Evolutionary conservation across 1,140 invertebrate species (phyloP).

Genomic region (Stenopsyche tienmushanensis): DNA sequence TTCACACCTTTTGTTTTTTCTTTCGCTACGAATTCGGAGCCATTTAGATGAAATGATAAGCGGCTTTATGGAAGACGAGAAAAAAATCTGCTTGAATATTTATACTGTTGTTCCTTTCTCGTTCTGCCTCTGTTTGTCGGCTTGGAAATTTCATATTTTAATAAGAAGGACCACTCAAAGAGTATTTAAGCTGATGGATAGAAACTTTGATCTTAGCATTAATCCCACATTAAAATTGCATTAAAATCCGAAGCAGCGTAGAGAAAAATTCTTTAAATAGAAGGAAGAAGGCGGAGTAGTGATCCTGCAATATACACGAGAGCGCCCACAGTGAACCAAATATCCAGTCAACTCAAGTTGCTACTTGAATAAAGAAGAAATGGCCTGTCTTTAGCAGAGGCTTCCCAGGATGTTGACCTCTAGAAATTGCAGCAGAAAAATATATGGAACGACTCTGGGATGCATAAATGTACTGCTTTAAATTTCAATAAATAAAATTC

Average conservation of each 20-base stretch:
- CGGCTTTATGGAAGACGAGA: constrained; percentile 7
- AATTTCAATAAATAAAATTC: neutral
- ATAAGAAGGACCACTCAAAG: too few relatives aligned
- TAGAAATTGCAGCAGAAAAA: neutral
- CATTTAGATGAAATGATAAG: constrained; percentile 27
- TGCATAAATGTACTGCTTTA: neutral
- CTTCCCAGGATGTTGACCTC: neutral
- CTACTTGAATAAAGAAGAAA: neutral
- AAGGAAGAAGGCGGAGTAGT: too few relatives aligned
- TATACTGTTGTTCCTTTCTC: constrained; percentile 18
- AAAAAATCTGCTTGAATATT: constrained; percentile 28
- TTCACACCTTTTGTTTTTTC: constrained; percentile 28
- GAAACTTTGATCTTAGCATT: too few relatives aligned
- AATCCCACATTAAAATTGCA: too few relatives aligned
- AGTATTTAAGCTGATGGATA: too few relatives aligned
- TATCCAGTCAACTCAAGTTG: neutral
- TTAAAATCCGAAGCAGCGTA: too few relatives aligned
- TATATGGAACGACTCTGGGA: neutral
- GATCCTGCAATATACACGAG: neutral
- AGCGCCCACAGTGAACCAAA: neutral
- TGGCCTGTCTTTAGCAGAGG: neutral
- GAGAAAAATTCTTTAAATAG: too few relatives aligned
- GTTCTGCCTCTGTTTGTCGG: too few relatives aligned
- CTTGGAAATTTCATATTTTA: too few relatives aligned
- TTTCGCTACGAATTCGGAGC: constrained; percentile 17